A percentile compares a stretch with the other conserved stretches of the same genome.
These are phyloP conservation scores for Emydoidea blandingii DNA, from an alignment of 2,797 vertebrate species.

Conservation along the genomic window DNA sequence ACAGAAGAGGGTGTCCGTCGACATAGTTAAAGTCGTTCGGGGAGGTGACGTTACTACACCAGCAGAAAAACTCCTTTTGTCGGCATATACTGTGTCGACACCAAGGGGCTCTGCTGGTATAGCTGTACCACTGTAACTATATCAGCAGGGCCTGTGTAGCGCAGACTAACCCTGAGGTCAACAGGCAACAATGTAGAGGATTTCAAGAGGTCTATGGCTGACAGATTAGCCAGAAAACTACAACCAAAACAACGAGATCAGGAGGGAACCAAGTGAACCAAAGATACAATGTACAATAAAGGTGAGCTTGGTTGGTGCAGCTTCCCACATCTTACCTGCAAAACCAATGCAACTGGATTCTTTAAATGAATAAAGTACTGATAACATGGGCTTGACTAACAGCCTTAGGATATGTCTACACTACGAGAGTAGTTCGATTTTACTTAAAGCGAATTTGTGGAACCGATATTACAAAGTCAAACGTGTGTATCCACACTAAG, in stretches of 20 bases:
- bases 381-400: background rate
- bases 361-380: background rate
- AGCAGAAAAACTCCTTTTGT: too few species aligned
- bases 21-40: too few species aligned
- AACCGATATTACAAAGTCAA: too few species aligned
- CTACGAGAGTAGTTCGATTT: too few species aligned
- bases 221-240: background rate
- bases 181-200: background rate
- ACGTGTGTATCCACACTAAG: too few species aligned
- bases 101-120: too few species aligned
- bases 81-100: too few species aligned
- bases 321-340: background rate
- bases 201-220: background rate
- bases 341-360: background rate
- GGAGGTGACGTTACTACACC: too few species aligned
- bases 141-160: too few species aligned
- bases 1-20: too few species aligned
- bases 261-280: background rate
- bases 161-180: background rate
- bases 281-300: background rate
- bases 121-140: too few species aligned
- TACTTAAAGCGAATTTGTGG: too few species aligned
- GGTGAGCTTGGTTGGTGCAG: rapidly evolving
- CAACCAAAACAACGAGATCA: background rate
- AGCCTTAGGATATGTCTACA: background rate